Evolutionary conservation across 1,140 invertebrate genomes (phyloP).

Genomic region (Ctenoplectra terminalis): DNA sequence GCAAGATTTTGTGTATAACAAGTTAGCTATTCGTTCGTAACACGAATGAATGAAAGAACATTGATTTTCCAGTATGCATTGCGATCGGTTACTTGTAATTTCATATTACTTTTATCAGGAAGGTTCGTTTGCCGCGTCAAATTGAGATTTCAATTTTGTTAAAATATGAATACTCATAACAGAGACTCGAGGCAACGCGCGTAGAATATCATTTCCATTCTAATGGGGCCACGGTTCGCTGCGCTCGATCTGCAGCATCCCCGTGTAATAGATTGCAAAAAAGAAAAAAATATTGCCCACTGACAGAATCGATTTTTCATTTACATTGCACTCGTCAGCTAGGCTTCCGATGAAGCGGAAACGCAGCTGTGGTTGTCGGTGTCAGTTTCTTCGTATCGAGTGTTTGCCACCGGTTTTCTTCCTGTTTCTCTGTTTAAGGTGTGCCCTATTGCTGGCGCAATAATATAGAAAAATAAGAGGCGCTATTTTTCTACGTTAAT

Average conservation of each 20-base stretch:
- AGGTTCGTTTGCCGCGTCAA: background rate
- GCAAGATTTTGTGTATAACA: no score
- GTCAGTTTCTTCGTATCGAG: slow-evolving; percentile 5
- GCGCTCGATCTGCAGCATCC: no score
- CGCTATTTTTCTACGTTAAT: no score
- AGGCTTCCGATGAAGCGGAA: slow-evolving; percentile 8
- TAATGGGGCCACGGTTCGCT: background rate
- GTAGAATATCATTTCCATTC: slow-evolving; percentile 17
- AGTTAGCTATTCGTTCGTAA: no score
- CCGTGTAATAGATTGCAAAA: no score
- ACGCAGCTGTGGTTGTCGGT: background rate
- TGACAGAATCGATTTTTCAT: slow-evolving; percentile 31
- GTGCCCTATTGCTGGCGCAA: background rate
- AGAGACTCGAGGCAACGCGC: background rate
- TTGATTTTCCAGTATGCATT: background rate
- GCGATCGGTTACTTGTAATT: background rate
- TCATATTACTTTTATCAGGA: background rate
- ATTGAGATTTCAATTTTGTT: slow-evolving; percentile 14
- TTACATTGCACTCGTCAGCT: background rate
- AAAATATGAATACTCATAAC: background rate
- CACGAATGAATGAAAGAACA: no score
- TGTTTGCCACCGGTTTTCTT: no score
- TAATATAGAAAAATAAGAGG: slow-evolving; percentile 1
- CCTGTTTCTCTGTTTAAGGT: background rate
- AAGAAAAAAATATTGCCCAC: background rate